These are phyloP conservation scores for Chelonus formosanus DNA, from an alignment of 2,888 invertebrate species.

Conservation along the genomic window DNA sequence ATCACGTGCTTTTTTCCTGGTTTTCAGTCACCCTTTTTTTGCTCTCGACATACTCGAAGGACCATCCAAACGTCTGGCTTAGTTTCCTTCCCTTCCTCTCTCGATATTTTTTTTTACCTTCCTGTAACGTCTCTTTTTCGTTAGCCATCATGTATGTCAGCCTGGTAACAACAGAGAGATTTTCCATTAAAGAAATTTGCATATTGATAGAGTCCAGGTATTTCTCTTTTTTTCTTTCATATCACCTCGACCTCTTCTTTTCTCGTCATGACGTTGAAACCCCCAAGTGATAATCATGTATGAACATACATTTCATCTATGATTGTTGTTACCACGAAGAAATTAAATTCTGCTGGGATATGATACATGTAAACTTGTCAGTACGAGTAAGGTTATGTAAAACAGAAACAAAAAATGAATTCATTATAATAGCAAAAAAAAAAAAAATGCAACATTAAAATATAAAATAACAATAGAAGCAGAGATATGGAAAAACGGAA, in stretches of 20 bases:
- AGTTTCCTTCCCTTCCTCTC: slow-evolving; percentile 13
- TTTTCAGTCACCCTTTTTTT: slow-evolving; percentile 15
- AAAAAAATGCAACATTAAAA: too few species aligned
- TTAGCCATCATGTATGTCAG: slow-evolving; percentile 26
- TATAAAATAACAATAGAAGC: too few species aligned
- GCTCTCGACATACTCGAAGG: slow-evolving; percentile 21
- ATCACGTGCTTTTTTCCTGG: slow-evolving; percentile 1
- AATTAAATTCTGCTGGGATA: too few species aligned
- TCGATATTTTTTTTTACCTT: slow-evolving; percentile 21
- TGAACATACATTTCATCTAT: too few species aligned
- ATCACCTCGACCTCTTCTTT: background rate
- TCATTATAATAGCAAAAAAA: too few species aligned
- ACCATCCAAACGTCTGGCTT: slow-evolving; percentile 25
- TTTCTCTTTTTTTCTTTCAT: slow-evolving; percentile 18
- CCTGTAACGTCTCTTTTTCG: slow-evolving; percentile 22
- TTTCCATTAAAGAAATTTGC: slow-evolving; percentile 57
- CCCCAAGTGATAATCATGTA: too few species aligned
- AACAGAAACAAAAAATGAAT: too few species aligned
- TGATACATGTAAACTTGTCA: too few species aligned
- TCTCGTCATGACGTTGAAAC: background rate
- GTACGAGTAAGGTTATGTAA: too few species aligned
- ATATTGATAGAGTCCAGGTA: slow-evolving; percentile 52
- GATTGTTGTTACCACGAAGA: too few species aligned
- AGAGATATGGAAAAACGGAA: too few species aligned
- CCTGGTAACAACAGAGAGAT: slow-evolving; percentile 44